Evolutionary conservation across 2,888 invertebrate species (phyloP), one percentile per base, ranked within the genome.

Genomic region (Thymelicus lineola): DNA sequence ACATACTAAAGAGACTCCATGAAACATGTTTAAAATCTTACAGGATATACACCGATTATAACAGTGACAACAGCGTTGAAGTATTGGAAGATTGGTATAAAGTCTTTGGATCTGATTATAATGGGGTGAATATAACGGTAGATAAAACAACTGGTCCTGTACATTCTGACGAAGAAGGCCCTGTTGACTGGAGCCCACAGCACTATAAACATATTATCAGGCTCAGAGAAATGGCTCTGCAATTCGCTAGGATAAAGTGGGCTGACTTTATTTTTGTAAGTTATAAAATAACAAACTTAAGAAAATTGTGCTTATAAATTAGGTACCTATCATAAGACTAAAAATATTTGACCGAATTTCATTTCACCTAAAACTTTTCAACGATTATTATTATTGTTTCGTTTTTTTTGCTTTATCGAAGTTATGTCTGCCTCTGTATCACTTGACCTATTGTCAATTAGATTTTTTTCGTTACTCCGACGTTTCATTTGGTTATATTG

Each of bases 31-130:
- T 7, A 2, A 9, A 14, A 55, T 53, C 14, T 35, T 68, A 36
- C 66, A 98, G 98, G 97, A 96, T 98, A 74, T 94, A 96, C 70
- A 97, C 97, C 86, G 98, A 99, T 84, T 97, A 97, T 79, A 98
- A 98, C 88, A 90, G 95, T 73, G 98, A 99, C 85, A 94, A 96
- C 50, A 97, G 97, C 17, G 90, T 96, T 65, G 95, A 95, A 71
- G 94, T 98, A 68, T 83, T 99, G 48, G 91, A 95, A 66, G 90
- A 94, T 66, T 99, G 98, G 98, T 84, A 96, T 2, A 81, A 94
- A 0, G 90, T 91, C 15, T 94, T 96, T 63, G 91, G 92, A 58
- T 80, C 94, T 2, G 84, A 94, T n/a, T 98, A 98, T 86, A 96
- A 97, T 85, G 95, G 95, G 10, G 90, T 98, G 0, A 94, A 96